phyloP scores from a whole-genome alignment of 2,888 invertebrate genomes.

The Teleogryllus oceanicus region DNA sequence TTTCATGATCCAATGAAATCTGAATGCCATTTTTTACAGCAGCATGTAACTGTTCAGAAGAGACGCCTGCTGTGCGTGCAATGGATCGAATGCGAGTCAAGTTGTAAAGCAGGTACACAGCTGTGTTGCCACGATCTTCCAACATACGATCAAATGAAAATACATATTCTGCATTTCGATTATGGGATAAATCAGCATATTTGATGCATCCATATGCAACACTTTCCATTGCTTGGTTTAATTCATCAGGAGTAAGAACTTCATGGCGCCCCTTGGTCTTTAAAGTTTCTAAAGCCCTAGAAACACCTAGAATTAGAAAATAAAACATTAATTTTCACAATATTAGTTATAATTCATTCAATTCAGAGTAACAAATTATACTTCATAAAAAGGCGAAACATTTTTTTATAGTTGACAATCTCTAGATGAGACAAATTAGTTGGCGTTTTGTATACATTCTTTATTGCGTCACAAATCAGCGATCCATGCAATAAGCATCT shows the following conservation, averaged over 20 bases:
- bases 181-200: slow-evolving; percentile 94
- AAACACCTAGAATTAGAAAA: slow-evolving; percentile 54
- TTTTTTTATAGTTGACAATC: background rate
- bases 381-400: background rate
- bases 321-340: background rate
- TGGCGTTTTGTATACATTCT: too few species aligned
- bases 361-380: background rate
- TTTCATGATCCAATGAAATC: slow-evolving; percentile 76
- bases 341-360: too few species aligned
- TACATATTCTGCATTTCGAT: slow-evolving; percentile 88
- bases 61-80: slow-evolving; percentile 71
- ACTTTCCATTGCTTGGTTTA: slow-evolving; percentile 79
- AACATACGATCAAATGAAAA: slow-evolving; percentile 99
- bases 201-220: slow-evolving; percentile 98
- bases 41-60: slow-evolving; percentile 58
- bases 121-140: slow-evolving; percentile 98
- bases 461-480: too few species aligned
- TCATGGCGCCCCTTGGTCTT: slow-evolving; percentile 83
- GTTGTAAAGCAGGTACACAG: slow-evolving; percentile 93
- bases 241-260: slow-evolving; percentile 74
- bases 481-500: too few species aligned
- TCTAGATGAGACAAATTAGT: too few species aligned
- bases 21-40: slow-evolving; percentile 49
- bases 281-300: slow-evolving; percentile 75
- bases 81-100: slow-evolving; percentile 91